A percentile compares a stretch with the other conserved stretches of the same genome.
These are phyloP conservation scores for Campylomormyrus tamandua DNA, from an alignment of 2,113 vertebrate genomes.

Conservation along the genomic window DNA sequence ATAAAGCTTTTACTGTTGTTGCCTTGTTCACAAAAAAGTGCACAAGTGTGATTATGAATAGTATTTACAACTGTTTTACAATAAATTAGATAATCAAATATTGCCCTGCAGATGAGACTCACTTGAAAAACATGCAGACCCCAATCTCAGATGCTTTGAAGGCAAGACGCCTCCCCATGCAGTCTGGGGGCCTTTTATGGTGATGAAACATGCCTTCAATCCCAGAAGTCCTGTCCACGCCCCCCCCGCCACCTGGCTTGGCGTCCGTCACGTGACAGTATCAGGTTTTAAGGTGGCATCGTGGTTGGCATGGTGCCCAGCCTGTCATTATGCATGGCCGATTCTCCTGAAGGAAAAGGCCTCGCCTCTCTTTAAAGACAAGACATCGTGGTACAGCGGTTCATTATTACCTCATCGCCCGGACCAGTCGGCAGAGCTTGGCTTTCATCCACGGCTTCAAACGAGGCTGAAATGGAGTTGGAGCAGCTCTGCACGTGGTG, in stretches of 20 bases:
- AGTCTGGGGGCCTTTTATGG: not conserved
- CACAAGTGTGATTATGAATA: not conserved
- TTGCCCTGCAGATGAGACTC: not conserved
- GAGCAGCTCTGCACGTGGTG: conserved; percentile 22
- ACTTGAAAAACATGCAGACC: not conserved
- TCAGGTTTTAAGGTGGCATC: not conserved
- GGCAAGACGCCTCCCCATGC: not conserved
- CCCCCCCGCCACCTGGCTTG: not conserved
- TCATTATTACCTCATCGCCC: conserved; percentile 8
- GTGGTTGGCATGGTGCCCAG: not conserved
- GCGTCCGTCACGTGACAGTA: not conserved
- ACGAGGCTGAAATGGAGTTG: conserved; percentile 35
- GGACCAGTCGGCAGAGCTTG: conserved; percentile 9
- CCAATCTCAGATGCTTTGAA: not conserved
- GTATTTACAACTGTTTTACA: not conserved
- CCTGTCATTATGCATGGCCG: not conserved
- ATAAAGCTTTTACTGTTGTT: not conserved
- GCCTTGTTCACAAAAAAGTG: not conserved
- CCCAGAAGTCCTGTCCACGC: not conserved
- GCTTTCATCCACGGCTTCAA: conserved; percentile 42
- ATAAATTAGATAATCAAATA: not conserved
- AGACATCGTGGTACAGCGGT: not conserved
- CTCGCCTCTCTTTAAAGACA: not conserved
- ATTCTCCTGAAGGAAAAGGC: not conserved
- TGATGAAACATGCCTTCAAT: not conserved